Base-by-base conservation (phyloP, 2,888 invertebrate species). In the Gastrophysa polygoni region DNA sequence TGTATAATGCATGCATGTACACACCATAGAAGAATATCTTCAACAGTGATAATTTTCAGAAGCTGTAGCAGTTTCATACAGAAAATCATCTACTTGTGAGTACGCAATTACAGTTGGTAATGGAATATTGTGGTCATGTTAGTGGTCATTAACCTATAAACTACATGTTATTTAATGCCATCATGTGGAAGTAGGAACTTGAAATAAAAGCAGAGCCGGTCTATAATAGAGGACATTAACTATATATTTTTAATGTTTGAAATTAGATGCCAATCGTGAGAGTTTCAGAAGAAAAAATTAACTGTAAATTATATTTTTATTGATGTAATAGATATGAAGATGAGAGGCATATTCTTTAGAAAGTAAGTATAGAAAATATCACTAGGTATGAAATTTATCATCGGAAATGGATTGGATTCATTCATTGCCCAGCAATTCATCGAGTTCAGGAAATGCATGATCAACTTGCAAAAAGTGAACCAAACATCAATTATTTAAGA, bases 221-320 rank as follows among this genome's bases (percentile, higher is more conserved):
- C 18, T 29, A 52, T 64, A 64, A 64, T 57, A 52, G 61, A 64
- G 50, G 58, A 56, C 58, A 61, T 64, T 61, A 61, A 51, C 58
- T 34, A 59, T 61, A 59, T 38, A 38, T 50, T 51, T 54, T 55
- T 57, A 57, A 59, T 29, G 57, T 52, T 61, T 61, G 43, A 57
- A 60, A 55, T 61, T 60, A 63, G 59, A 61, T 58, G 57, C 57
- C 57, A 59, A 64, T 59, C 58, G 64, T 67, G 61, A 67, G 61
- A 58, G 56, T 52, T 56, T 24, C 55, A 34, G 14, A 54, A 54
- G 38, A 51, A 43, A 21, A 17, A 8, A 38, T 54, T 24, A 54
- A 38, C 52, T 54, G 52, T 54, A 43, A 21, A 54, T 54, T 54
- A 54, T n/a, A 54, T 54, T 54, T 54, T 43, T 54, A 38, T 38